These are phyloP conservation scores for Cisticola juncidis DNA, from an alignment of 2,113 vertebrate species.

Conservation along the genomic window DNA sequence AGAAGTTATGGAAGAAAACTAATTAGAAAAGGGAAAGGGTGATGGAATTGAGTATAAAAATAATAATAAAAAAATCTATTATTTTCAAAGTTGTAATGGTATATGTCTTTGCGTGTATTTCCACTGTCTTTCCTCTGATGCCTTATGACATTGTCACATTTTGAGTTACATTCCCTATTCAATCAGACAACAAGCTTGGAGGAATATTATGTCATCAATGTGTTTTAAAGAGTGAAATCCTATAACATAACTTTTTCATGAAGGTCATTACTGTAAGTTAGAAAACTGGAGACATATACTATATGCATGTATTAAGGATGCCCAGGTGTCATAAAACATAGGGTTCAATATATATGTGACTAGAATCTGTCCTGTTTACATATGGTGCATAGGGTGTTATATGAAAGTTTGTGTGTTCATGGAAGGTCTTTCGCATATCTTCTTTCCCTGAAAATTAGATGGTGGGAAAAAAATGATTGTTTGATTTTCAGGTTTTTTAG, in stretches of 20 bases:
- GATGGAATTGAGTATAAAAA: constrained; percentile 14
- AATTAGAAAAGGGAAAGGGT: constrained; percentile 66
- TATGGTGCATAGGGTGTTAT: not conserved
- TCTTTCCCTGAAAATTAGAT: not conserved
- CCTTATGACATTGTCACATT: not conserved
- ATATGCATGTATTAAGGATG: not conserved
- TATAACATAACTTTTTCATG: not conserved
- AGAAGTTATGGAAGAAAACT: constrained; percentile 37
- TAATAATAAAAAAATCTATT: not conserved
- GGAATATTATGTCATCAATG: not conserved
- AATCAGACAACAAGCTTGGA: constrained; percentile 18
- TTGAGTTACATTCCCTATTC: not conserved
- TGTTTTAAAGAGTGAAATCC: not conserved
- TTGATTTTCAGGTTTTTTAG: not conserved
- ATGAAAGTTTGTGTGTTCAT: not conserved
- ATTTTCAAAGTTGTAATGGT: constrained; percentile 32
- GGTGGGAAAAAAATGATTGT: not conserved
- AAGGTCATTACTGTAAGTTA: not conserved
- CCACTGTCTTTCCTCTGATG: not conserved
- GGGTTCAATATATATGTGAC: not conserved
- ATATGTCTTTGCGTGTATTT: not conserved
- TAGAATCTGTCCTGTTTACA: not conserved
- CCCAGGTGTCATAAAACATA: not conserved
- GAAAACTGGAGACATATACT: not conserved
- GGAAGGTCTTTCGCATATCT: not conserved